These are phyloP conservation scores for Intellagama lesueurii DNA, from an alignment of 2,797 vertebrate genomes.

Conservation along the genomic window DNA sequence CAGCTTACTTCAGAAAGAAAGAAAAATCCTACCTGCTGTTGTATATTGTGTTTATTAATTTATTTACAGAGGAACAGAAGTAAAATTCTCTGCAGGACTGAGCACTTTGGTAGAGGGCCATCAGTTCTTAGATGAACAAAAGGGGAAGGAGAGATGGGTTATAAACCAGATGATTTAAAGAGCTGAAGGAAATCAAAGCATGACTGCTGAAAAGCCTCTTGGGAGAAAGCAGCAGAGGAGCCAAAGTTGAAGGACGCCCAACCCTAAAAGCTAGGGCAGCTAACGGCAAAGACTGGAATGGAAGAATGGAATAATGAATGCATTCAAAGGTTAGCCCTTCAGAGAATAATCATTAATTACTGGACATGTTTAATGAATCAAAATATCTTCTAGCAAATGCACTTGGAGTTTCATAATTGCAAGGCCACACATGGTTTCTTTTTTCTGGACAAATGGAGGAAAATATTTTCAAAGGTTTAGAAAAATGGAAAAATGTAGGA, in stretches of 20 bases:
- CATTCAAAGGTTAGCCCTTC: slow-evolving; percentile 32
- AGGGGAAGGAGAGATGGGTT: slow-evolving; percentile 9
- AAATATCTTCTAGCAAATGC: slow-evolving; percentile 38
- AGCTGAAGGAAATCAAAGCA: slow-evolving; percentile 20
- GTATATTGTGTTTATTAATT: background rate
- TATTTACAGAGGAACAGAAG: slow-evolving; percentile 16
- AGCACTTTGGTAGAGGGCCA: background rate
- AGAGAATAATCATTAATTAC: slow-evolving; percentile 39
- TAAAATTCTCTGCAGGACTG: slow-evolving; percentile 16
- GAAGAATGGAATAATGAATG: slow-evolving; percentile 31
- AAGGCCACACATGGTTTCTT: slow-evolving; percentile 8
- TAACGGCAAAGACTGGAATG: slow-evolving; percentile 24
- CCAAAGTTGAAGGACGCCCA: slow-evolving; percentile 28
- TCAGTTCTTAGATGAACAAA: slow-evolving; percentile 16
- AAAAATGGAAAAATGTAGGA: background rate
- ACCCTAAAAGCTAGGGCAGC: background rate
- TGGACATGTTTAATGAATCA: slow-evolving; percentile 38
- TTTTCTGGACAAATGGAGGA: background rate
- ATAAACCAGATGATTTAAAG: slow-evolving; percentile 17
- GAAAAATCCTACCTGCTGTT: background rate
- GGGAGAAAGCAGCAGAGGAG: background rate
- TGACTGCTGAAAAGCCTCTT: slow-evolving; percentile 2
- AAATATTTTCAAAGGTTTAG: background rate
- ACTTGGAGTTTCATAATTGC: slow-evolving; percentile 27
- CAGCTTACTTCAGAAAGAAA: background rate